A percentile compares a stretch with the other conserved stretches of the same genome.
Evolutionary conservation across 1,140 invertebrate genomes (phyloP).

Genomic region (Trichonephila clavata): DNA sequence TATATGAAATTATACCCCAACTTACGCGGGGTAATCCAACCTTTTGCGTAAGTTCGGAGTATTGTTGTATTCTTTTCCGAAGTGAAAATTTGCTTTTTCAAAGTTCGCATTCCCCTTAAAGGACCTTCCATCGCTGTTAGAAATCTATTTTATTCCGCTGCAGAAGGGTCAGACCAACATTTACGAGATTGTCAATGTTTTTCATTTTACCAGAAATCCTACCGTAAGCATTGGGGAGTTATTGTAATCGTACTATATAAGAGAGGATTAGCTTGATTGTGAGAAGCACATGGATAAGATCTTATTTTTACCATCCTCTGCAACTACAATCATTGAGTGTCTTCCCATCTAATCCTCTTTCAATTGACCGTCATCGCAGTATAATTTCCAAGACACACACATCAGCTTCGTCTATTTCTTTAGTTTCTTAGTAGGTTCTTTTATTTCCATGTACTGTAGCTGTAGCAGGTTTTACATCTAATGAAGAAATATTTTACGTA

Average conservation of each 20-base stretch:
- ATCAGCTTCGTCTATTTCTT: constrained; percentile 45
- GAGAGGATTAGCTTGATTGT: constrained; percentile 69
- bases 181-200: constrained; percentile 69
- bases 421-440: constrained; percentile 9
- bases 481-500: too few relatives aligned
- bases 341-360: constrained; percentile 68
- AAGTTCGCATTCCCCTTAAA: constrained; percentile 49
- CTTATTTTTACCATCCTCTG: constrained; percentile 57
- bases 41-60: too few relatives aligned
- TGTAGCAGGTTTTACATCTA: too few relatives aligned
- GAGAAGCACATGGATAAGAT: constrained; percentile 66
- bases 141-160: constrained; percentile 36
- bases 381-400: constrained; percentile 63
- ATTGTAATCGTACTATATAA: constrained; percentile 74
- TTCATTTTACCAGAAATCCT: constrained; percentile 66
- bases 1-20: too few relatives aligned
- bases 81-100: constrained; percentile 54
- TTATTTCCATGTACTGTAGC: neutral
- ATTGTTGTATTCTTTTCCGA: constrained; percentile 19
- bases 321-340: constrained; percentile 45
- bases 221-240: constrained; percentile 57
- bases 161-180: constrained; percentile 46
- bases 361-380: constrained; percentile 52
- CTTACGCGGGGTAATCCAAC: too few relatives aligned
- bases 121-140: neutral